These are phyloP conservation scores for Cancer borealis DNA, from an alignment of 2,888 invertebrate species.

Conservation along the genomic window DNA sequence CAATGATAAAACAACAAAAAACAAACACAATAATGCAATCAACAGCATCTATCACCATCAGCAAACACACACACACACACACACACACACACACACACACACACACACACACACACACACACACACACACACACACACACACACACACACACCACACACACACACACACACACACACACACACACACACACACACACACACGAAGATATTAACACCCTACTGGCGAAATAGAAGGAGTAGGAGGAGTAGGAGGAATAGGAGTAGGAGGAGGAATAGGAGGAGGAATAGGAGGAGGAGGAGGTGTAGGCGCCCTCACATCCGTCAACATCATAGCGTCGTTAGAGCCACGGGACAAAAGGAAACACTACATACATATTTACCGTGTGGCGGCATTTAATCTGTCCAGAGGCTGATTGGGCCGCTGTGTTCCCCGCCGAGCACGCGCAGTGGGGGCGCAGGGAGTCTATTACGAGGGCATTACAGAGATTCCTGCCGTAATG, in stretches of 20 bases:
- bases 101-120: too few species aligned
- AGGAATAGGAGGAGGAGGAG: background rate
- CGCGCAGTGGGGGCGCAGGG: constrained; percentile 60
- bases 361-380: constrained; percentile 63
- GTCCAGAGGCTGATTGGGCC: constrained; percentile 59
- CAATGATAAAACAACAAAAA: background rate
- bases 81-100: too few species aligned
- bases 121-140: too few species aligned
- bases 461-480: constrained; percentile 66
- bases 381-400: constrained; percentile 69
- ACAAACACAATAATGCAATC: too few species aligned
- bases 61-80: too few species aligned
- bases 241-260: background rate
- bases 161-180: too few species aligned
- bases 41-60: too few species aligned
- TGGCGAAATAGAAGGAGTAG: background rate
- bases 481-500: constrained; percentile 64
- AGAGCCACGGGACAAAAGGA: constrained; percentile 52
- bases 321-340: constrained; percentile 34
- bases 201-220: background rate
- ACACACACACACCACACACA: too few species aligned
- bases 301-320: constrained; percentile 34
- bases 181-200: too few species aligned
- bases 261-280: background rate
- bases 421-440: constrained; percentile 59